Base-by-base conservation (phyloP, 2,797 vertebrate species). In the Pseudochirops corinnae region DNA sequence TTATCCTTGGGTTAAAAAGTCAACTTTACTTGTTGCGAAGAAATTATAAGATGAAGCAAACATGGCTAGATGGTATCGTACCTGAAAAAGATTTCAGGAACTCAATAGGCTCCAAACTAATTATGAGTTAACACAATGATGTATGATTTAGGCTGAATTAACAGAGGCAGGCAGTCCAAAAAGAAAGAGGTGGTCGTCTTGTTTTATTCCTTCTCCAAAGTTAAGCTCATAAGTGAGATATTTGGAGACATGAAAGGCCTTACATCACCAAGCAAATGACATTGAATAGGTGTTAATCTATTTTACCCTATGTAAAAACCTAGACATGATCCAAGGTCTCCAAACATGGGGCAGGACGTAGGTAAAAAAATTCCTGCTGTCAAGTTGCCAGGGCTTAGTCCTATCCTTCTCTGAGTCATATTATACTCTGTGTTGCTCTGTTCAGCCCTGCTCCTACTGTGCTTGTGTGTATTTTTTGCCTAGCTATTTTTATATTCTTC, bases 401-500 rank as follows among this genome's bases (percentile, higher is more conserved):
- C 74, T 24, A 21, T 87, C 33, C 90, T 31, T 2, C 74, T 55
- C 5, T 7, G 31, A 93, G 92, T 67, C 74, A 92, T 33, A 29
- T 93, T 1, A 56, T 90, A 50, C 28, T 46, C 18, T n/a, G 18
- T 33, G 62, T 24, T 50, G 16, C 24, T 90, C 92, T 67, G 29
- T 94, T 92, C 18, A 58, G 92, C 0, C 0, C 94, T 91, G 55
- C 0, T 0, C 93, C 92, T 26, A 0, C 82, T 94, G 93, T 92
- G 21, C 6, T 2, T 3, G 11, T 33, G 31, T 52, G 94, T 55
- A 10, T 96, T 96, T 98, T 62, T 90, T 94, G 56, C 93, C 93
- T 4, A 2, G 28, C 24, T 96, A 92, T 92, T 74, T 94, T 95
- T 87, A n/a, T 91, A 92, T 50, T 93, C 55, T 46, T 3, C 52